Evolutionary conservation across 2,888 invertebrate species (phyloP).

Genomic region (Sussaba pulchella): DNA sequence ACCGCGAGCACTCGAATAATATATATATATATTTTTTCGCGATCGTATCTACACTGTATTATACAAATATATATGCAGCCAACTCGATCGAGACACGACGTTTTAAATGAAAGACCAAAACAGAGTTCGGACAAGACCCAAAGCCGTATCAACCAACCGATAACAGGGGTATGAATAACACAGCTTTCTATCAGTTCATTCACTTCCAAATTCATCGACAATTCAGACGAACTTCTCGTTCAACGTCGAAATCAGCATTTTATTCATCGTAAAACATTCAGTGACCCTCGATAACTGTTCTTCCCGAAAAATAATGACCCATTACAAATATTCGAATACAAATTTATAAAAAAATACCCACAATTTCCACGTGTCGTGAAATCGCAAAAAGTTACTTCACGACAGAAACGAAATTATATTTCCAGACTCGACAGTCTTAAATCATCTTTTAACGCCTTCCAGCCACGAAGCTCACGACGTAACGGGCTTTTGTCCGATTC

Average conservation of each 20-base stretch:
- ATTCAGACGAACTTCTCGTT: too few relatives aligned
- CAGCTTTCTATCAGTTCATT: not conserved
- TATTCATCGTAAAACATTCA: too few relatives aligned
- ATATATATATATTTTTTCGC: conserved; percentile 6
- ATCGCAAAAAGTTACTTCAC: not conserved
- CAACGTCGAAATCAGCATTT: too few relatives aligned
- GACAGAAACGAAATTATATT: not conserved
- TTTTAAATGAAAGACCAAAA: not conserved
- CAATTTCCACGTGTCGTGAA: not conserved
- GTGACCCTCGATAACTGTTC: not conserved
- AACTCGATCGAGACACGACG: not conserved
- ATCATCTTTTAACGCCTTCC: conserved; percentile 46
- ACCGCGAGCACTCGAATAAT: conserved; percentile 16
- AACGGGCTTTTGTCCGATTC: conserved; percentile 6
- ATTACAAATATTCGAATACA: too few relatives aligned
- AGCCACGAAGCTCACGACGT: conserved; percentile 2
- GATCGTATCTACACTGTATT: conserved; percentile 4
- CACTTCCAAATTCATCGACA: too few relatives aligned
- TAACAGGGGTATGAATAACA: not conserved
- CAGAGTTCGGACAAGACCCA: not conserved
- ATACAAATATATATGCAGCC: not conserved
- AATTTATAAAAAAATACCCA: not conserved
- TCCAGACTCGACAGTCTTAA: conserved; percentile 35
- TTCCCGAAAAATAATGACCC: not conserved
- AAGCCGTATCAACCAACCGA: not conserved